Evolutionary conservation across 2,113 vertebrate genomes (phyloP), one percentile per base, ranked within the genome.

Genomic region (Dipodomys spectabilis): DNA sequence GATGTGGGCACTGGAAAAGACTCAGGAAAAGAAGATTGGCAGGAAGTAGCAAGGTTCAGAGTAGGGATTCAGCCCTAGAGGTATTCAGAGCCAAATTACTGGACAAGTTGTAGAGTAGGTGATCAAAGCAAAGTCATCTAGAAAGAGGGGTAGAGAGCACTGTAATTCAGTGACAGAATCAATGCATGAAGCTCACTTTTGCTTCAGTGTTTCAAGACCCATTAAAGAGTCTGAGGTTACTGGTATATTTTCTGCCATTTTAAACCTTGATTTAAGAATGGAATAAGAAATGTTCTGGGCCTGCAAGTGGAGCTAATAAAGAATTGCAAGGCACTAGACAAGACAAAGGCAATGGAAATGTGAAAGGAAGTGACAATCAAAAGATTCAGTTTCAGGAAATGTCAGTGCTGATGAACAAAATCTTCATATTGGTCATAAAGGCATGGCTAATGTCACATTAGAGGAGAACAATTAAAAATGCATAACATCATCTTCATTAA

Each of bases 401-500:
- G 27, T 94, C 83, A 92, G 25, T 71, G 39, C 81, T 84, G 32
- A 68, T 32, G 78, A 93, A 82, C 49, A 87, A 39, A 82, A 95
- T 87, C 79, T 94, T 95, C 32, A 18, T 67, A 89, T 94, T 87
- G 84, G 32, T 95, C 79, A 94, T 72, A 91, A 96, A 95, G 87
- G 49, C 79, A 95, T 88, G 30, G 69, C 39, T 94, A 94, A 96
- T 90, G 83, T 95, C 86, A 92, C 92, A 93, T 89, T 80, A 91
- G 86, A 93, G 79, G 88, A 2, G 20, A 96, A 91, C 82, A 91
- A 93, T 96, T 95, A 94, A 89, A 94, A 95, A 90, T 82, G 73
- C 78, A 88, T 94, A 94, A 94, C 86, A 95, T 87, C 53, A 4
- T 95, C 86, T 90, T 93, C 81, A 94, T 95, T 93, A 95, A 91